Conservation (phyloP, 2,113 vertebrate species). For the Pontoporia blainvillei region DNA sequence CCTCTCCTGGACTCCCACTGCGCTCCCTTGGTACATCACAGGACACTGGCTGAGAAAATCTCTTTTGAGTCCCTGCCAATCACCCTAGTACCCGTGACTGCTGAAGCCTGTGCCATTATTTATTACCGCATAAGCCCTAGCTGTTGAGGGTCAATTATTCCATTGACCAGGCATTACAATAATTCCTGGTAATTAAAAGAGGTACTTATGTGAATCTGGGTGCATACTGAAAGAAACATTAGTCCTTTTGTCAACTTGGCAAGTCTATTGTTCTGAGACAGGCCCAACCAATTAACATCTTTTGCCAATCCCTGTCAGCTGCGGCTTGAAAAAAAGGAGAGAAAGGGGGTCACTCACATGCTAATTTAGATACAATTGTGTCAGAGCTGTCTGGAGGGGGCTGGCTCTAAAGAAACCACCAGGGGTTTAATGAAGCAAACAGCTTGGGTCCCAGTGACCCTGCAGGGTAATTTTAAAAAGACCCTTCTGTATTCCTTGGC, state of each 20-base stretch:
- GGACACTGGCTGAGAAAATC: constrained; percentile 80
- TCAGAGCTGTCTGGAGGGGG: constrained; percentile 78
- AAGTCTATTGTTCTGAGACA: constrained; percentile 80
- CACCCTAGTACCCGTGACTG: constrained; percentile 76
- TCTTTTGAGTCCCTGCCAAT: constrained; percentile 76
- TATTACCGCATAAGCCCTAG: constrained; percentile 80
- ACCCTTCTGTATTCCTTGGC: constrained; percentile 80
- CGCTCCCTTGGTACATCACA: constrained; percentile 72
- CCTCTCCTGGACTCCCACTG: constrained; percentile 75
- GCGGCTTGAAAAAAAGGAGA: constrained; percentile 74
- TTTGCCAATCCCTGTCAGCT: constrained; percentile 85
- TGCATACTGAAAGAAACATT: constrained; percentile 86
- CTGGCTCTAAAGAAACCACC: constrained; percentile 78
- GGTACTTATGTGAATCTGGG: constrained; percentile 84
- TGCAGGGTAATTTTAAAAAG: constrained; percentile 84
- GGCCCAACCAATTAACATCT: constrained; percentile 87
- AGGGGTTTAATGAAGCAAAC: constrained; percentile 88
- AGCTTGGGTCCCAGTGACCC: constrained; percentile 84
- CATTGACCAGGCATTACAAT: constrained; percentile 85
- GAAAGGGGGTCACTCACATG: constrained; percentile 85
- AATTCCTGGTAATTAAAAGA: constrained; percentile 87
- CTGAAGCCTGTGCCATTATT: constrained; percentile 78
- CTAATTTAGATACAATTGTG: constrained; percentile 92
- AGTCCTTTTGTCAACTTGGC: constrained; percentile 84
- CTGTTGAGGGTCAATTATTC: constrained; percentile 86